These are phyloP conservation scores for Melanaphis sacchari DNA, from an alignment of 1,140 invertebrate species.

Conservation along the genomic window DNA sequence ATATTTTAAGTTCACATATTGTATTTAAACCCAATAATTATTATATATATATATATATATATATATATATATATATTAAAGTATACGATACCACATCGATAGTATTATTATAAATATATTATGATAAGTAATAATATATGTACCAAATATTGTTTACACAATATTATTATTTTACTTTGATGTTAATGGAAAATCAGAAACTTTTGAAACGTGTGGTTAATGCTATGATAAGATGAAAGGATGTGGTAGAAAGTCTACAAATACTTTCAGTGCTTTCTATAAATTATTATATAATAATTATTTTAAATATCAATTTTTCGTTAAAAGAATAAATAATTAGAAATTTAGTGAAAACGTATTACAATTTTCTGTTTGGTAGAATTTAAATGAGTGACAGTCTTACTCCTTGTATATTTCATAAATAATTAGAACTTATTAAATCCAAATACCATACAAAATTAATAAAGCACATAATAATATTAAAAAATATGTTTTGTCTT, in stretches of 20 bases:
- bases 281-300: not conserved
- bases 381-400: not conserved
- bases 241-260: not conserved
- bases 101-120: not conserved
- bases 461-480: not conserved
- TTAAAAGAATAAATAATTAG: not conserved
- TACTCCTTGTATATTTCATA: not conserved
- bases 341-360: not conserved
- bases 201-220: not conserved
- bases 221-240: not conserved
- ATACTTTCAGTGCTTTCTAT: not conserved
- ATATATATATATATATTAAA: not conserved
- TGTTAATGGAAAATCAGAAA: not conserved
- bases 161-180: conserved; percentile 5
- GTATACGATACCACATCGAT: not conserved
- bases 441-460: not conserved
- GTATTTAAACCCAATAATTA: not conserved
- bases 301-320: not conserved
- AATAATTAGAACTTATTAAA: not conserved
- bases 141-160: not conserved
- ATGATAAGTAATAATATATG: not conserved
- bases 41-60: not conserved
- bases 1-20: not conserved
- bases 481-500: not conserved
- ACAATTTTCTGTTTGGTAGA: not conserved